Evolutionary conservation across 2,888 invertebrate species (phyloP), one percentile per base, ranked within the genome.

Genomic region (Homarus gammarus): DNA sequence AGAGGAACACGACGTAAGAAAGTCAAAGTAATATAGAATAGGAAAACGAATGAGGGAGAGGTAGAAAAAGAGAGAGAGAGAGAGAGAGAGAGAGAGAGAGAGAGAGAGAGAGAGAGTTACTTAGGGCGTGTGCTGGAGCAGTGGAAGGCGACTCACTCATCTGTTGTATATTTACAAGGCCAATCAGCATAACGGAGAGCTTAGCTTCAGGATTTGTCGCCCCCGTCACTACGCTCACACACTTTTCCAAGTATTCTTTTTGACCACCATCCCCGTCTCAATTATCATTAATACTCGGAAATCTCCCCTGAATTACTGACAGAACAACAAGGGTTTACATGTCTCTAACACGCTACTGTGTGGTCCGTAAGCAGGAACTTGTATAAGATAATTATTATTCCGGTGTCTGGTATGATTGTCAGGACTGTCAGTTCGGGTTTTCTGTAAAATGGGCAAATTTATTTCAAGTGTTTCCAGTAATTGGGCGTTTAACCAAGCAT

Each of bases 101-200:
- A 40, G 64, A 64, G 64, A 64, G 64, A 64, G 78, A 51, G 78
- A 49, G 78, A 31, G 78, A 49, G 72, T 51, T 40, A 83, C 70
- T 70, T 40, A 51, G 72, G n/a, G 12, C 18, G n/a, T 33, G 68
- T 31, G 81, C 38, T 64, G 82, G 61, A 5, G 38, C n/a, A n/a
- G n/a, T n/a, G n/a, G 38, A n/a, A 38, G 27, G n/a, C 44, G 70
- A 38, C 27, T 72, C 83, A 36, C 70, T 83, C 83, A 83, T 83
- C 83, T 83, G n/a, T 70, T 83, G 83, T 83, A 49, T 83, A 83
- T 83, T 83, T 83, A 83, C 83, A 83, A 72, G 83, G 83, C 36
- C 70, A 68, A 83, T 83, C 83, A 83, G 83, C 83, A 83, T 83
- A 83, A 83, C 83, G 83, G 31, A 33, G 49, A 51, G 83, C 83